Percentiles rank a stretch among this genome's conserved stretches.
Conservation (phyloP, 2,797 vertebrate genomes). For the Acrossocheilus fasciatus region DNA sequence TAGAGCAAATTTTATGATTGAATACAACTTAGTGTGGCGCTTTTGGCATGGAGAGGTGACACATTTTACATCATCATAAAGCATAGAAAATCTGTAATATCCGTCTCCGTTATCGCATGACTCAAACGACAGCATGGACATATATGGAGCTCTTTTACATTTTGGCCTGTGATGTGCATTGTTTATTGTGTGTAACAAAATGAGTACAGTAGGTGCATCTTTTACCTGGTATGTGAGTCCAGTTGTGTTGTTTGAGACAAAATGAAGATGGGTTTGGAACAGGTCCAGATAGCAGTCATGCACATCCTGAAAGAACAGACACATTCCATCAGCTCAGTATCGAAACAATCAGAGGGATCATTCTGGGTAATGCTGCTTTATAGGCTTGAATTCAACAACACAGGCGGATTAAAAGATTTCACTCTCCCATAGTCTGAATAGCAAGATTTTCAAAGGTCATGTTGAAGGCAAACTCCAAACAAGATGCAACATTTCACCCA, state of each 20-base stretch:
- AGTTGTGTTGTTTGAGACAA: slow-evolving; percentile 87
- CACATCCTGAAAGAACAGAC: slow-evolving; percentile 80
- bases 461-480: slow-evolving; percentile 10
- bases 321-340: slow-evolving; percentile 39
- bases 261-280: slow-evolving; percentile 94
- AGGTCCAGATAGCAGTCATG: slow-evolving; percentile 95
- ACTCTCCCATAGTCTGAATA: background rate
- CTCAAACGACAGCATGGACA: slow-evolving; percentile 2
- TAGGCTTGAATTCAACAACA: slow-evolving; percentile 25
- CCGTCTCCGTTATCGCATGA: background rate
- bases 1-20: slow-evolving; percentile 60
- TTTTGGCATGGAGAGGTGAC: slow-evolving; percentile 15
- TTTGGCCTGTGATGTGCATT: slow-evolving; percentile 18
- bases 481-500: background rate
- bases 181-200: slow-evolving; percentile 14
- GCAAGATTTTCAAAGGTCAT: slow-evolving; percentile 10
- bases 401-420: slow-evolving; percentile 10
- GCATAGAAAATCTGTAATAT: background rate
- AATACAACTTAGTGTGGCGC: slow-evolving; percentile 19
- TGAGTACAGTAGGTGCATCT: slow-evolving; percentile 15
- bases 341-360: slow-evolving; percentile 25
- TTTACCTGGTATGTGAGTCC: slow-evolving; percentile 92
- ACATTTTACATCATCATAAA: slow-evolving; percentile 24
- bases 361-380: slow-evolving; percentile 32
- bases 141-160: slow-evolving; percentile 7